Conservation (phyloP, 2,888 invertebrate genomes). For the Cephus spinipes region DNA sequence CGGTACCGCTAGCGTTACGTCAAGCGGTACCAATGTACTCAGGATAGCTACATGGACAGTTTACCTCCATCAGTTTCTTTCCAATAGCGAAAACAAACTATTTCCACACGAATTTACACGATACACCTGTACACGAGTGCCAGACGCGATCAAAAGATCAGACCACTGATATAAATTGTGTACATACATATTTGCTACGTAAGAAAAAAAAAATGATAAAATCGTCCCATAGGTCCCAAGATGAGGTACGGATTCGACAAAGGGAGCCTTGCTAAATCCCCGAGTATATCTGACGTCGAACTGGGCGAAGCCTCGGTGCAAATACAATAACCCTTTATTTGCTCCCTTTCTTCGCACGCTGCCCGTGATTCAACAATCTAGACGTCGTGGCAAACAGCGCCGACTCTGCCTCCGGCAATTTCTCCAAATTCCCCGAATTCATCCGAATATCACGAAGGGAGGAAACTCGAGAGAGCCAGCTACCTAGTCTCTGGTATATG, state of each 20-base stretch:
- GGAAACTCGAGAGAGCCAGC: background rate
- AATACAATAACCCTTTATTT: conserved; percentile 68
- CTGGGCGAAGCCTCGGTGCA: conserved; percentile 53
- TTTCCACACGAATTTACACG: too few species aligned
- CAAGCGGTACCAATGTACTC: too few species aligned
- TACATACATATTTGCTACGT: too few species aligned
- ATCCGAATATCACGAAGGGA: conserved; percentile 17
- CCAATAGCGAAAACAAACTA: too few species aligned
- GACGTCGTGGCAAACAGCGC: conserved; percentile 57
- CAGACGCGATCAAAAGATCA: too few species aligned
- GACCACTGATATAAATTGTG: too few species aligned
- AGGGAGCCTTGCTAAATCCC: background rate
- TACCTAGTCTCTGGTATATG: too few species aligned
- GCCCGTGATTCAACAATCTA: conserved; percentile 65
- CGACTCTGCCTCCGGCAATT: conserved; percentile 50
- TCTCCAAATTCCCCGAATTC: conserved; percentile 44
- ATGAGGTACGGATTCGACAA: background rate
- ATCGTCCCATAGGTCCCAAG: background rate
- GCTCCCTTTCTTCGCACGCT: conserved; percentile 47
- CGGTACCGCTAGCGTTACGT: background rate
- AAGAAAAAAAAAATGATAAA: too few species aligned
- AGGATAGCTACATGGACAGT: too few species aligned
- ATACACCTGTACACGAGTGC: too few species aligned
- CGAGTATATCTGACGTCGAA: conserved; percentile 15
- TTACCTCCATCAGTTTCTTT: too few species aligned